Base-by-base conservation (phyloP, 2,888 invertebrate species). In the Trichacis sp. region DNA sequence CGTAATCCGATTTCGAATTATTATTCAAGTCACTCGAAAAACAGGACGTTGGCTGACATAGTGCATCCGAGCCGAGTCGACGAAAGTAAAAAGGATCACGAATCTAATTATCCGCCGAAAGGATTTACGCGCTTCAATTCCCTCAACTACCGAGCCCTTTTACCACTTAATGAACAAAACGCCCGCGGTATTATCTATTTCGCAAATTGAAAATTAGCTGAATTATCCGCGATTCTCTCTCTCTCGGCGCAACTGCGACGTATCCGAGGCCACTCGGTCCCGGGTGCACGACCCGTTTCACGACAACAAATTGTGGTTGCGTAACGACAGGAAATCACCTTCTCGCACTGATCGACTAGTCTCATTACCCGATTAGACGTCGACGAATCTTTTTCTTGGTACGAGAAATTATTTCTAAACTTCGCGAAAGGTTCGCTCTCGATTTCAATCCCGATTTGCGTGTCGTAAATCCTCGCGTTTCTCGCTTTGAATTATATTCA, bases 311-410 rank as follows among this genome's bases (percentile, higher is more conserved):
- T 66, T 61, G 58, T 46, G 30, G 65, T 61, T 66, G 65, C 58
- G 48, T 54, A 57, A 66, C 61, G 61, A 58, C 65, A 57, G 65
- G 65, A 66, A 66, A 61, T 66, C 61, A 61, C 54, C 61, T 66
- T 57, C 49, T 49, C 30, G 49, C 19, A 38, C 49, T 38, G 38
- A 49, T 49, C 49, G 38, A 36, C 18, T 30, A 49, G n/a, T 38
- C 65, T 58, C 65, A 58, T 66, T 66, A 61, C 48, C 14, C 12
- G 18, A 51, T 47, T 58, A 1, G 48, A 50, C 54, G 61, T 66
- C 65, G 58, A 58, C 55, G 58, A 66, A 56, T 58, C 38, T 66
- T 53, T 50, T 61, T n/a, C n/a, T n/a, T n/a, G n/a, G n/a, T n/a
- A n/a, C n/a, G n/a, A n/a, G n/a, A n/a, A n/a, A n/a, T n/a, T n/a